These are phyloP conservation scores for Chauna torquata DNA, from an alignment of 2,113 vertebrate genomes.

Conservation along the genomic window DNA sequence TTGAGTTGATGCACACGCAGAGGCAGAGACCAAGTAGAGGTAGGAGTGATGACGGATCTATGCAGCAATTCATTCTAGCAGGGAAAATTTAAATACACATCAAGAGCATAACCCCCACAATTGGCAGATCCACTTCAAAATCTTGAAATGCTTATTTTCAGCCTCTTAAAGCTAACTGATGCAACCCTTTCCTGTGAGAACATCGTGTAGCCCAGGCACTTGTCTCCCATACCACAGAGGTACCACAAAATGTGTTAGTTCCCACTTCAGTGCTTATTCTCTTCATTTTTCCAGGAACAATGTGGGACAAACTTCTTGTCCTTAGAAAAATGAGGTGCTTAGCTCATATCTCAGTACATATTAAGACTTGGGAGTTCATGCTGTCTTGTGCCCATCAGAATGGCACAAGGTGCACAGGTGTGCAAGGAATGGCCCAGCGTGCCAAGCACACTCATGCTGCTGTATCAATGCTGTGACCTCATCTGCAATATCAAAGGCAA, in stretches of 20 bases:
- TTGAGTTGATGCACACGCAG: background rate
- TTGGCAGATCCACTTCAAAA: background rate
- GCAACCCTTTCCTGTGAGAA: background rate
- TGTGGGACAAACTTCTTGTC: background rate
- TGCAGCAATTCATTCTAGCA: background rate
- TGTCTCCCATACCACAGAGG: background rate
- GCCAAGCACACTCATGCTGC: background rate
- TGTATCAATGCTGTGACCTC: background rate
- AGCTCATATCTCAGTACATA: background rate
- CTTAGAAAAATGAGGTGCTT: background rate
- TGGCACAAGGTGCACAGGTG: rapidly evolving
- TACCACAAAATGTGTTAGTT: background rate
- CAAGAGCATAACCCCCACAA: background rate
- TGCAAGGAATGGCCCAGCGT: background rate
- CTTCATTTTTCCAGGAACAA: background rate
- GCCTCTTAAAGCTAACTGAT: constrained; percentile 5
- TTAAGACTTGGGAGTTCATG: background rate
- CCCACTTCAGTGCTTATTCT: background rate
- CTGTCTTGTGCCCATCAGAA: background rate
- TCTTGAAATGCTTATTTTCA: constrained; percentile 15
- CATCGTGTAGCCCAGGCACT: background rate
- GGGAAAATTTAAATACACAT: background rate
- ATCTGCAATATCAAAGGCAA: background rate
- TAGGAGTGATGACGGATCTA: constrained; percentile 20
- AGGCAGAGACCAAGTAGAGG: constrained; percentile 22